Percentiles rank a stretch among this genome's conserved stretches.
Evolutionary conservation across 2,888 invertebrate genomes (phyloP).

Genomic region (Campaea margaritaria): DNA sequence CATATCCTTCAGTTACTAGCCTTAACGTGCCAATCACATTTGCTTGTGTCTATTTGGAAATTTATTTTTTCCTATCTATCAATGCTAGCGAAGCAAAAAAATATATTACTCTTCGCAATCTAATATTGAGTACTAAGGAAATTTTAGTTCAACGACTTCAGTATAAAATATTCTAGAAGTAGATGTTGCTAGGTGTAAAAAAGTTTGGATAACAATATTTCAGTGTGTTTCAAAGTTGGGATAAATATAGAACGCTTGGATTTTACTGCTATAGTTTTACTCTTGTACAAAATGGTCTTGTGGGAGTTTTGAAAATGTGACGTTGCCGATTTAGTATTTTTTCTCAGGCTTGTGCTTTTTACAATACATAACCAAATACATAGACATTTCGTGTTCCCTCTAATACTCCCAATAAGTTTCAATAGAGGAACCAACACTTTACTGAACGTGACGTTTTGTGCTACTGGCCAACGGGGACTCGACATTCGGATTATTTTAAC

Average conservation of each 20-base stretch:
- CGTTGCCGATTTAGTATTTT: no score
- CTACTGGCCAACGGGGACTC: no score
- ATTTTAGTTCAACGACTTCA: neutral
- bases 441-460: no score
- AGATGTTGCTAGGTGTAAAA: neutral
- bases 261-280: neutral
- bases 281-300: no score
- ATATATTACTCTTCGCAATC: constrained; percentile 6
- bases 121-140: neutral
- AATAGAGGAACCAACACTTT: no score
- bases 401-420: no score
- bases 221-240: constrained; percentile 7
- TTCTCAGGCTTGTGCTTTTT: no score
- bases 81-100: neutral
- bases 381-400: no score
- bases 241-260: constrained; percentile 1
- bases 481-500: no score
- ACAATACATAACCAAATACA: no score
- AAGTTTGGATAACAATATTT: neutral
- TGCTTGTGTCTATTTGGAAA: constrained; percentile 4
- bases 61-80: constrained; percentile 11
- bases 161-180: neutral
- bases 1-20: constrained; percentile 19
- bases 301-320: no score
- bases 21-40: constrained; percentile 18